These are phyloP conservation scores for Achlya flavicornis DNA, from an alignment of 2,888 invertebrate species.

Conservation along the genomic window DNA sequence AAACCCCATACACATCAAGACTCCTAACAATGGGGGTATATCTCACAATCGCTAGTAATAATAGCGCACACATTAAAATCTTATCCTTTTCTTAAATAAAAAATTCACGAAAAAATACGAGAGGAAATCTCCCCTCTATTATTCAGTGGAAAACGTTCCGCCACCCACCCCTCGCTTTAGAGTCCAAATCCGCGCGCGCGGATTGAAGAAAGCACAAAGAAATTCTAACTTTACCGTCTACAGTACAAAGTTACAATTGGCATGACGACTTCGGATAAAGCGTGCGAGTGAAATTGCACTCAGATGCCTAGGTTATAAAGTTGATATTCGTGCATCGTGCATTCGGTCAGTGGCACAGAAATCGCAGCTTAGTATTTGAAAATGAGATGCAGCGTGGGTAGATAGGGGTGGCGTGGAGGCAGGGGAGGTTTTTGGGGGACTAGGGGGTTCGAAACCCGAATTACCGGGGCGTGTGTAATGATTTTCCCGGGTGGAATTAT, in stretches of 20 bases:
- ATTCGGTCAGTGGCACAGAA: conserved; percentile 54
- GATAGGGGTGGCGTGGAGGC: conserved; percentile 40
- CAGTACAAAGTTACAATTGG: conserved; percentile 72
- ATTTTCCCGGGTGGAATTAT: conserved; percentile 82
- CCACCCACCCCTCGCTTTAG: conserved; percentile 43
- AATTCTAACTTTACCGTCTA: conserved; percentile 70
- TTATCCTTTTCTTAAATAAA: conserved; percentile 84
- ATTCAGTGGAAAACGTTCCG: conserved; percentile 69
- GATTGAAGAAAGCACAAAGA: conserved; percentile 62
- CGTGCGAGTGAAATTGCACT: conserved; percentile 47
- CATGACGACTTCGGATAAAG: conserved; percentile 41
- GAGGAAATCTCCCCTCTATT: conserved; percentile 78
- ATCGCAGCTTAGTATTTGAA: conserved; percentile 76
- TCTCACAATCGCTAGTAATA: conserved; percentile 80
- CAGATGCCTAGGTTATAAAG: conserved; percentile 52
- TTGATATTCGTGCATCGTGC: conserved; percentile 54
- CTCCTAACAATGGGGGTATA: conserved; percentile 74
- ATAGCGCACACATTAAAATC: conserved; percentile 83
- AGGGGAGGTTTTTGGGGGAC: conserved; percentile 34
- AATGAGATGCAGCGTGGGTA: conserved; percentile 80
- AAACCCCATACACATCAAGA: conserved; percentile 79
- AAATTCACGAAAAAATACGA: conserved; percentile 83
- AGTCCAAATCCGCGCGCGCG: conserved; percentile 43
- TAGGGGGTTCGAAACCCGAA: conserved; percentile 77
- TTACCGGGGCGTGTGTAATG: conserved; percentile 83